Conservation (phyloP, 2,888 invertebrate genomes). For the Mesochorus sp. region DNA sequence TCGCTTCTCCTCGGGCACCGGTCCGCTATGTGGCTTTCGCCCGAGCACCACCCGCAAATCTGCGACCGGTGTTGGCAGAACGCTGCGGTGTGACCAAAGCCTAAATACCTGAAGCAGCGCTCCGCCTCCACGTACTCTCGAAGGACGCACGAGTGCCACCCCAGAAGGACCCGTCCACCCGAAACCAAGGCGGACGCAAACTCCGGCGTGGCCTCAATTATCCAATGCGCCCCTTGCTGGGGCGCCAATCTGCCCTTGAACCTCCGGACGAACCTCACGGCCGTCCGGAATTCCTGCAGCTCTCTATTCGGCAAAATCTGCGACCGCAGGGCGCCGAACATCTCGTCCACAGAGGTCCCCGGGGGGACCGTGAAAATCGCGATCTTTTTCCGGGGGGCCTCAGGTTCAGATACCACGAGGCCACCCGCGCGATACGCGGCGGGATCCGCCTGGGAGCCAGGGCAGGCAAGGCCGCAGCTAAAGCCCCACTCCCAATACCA, state of each 20-base stretch:
- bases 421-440: neutral
- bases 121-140: constrained; percentile 16
- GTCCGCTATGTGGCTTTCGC: neutral
- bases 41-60: constrained; percentile 1
- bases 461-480: neutral
- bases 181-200: neutral
- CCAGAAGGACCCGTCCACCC: neutral
- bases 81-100: neutral
- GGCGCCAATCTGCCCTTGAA: neutral
- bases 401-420: neutral
- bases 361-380: neutral
- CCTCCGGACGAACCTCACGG: neutral
- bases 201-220: neutral
- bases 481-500: too few relatives aligned
- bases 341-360: neutral
- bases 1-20: neutral
- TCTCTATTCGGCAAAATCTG: neutral
- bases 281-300: neutral
- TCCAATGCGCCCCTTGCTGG: neutral
- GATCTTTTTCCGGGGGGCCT: neutral
- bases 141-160: constrained; percentile 19
- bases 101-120: constrained; percentile 6
- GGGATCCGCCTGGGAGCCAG: neutral
- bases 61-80: neutral
- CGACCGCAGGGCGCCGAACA: neutral